These are phyloP conservation scores for Sterrhoptilus dennistouni DNA, from an alignment of 2,113 vertebrate species.

Conservation along the genomic window DNA sequence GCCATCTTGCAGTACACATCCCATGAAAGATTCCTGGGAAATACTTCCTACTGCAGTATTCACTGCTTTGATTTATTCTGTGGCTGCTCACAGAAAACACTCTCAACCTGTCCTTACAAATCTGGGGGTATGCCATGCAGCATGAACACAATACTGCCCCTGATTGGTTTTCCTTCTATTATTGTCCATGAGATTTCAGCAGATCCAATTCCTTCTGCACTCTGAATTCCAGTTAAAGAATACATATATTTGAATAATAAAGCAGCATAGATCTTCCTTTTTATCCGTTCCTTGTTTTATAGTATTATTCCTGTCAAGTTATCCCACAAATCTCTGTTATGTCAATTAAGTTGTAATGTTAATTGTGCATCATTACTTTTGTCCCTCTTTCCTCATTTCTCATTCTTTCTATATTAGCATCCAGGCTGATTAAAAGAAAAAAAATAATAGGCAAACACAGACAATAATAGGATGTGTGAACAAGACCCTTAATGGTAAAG, in stretches of 20 bases:
- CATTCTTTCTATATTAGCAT: background rate
- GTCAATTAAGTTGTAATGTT: background rate
- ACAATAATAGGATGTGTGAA: background rate
- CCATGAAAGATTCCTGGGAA: background rate
- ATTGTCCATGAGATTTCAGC: background rate
- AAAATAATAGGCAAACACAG: background rate
- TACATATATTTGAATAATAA: background rate
- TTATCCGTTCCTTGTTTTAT: background rate
- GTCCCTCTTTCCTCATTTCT: background rate
- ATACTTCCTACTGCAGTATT: background rate
- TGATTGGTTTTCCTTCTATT: background rate
- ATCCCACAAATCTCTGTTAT: background rate
- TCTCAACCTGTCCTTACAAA: background rate
- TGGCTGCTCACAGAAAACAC: background rate
- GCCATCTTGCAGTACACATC: background rate
- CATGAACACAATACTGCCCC: background rate
- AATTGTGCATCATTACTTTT: background rate
- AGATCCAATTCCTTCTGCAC: background rate
- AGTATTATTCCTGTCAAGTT: background rate
- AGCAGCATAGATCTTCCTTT: background rate
- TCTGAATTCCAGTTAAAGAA: background rate
- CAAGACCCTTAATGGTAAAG: background rate
- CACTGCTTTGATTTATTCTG: background rate
- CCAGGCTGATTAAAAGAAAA: background rate
- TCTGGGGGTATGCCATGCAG: background rate